A percentile compares a stretch with the other conserved stretches of the same genome.
These are phyloP conservation scores for Pherbina coryleti DNA, from an alignment of 2,888 invertebrate genomes.

Conservation along the genomic window DNA sequence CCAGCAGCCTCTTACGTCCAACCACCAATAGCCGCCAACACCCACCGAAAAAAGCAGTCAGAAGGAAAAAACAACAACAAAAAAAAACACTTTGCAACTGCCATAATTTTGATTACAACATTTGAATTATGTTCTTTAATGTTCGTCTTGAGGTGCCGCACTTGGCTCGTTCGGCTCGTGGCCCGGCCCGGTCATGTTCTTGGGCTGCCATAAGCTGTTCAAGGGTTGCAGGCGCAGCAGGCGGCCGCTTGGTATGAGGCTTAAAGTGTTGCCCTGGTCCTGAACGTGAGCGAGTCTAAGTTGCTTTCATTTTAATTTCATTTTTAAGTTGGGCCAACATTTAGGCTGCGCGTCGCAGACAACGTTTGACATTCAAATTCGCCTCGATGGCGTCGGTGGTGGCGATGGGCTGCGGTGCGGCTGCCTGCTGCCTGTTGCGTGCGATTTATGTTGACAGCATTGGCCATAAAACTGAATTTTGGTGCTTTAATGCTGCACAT, in stretches of 20 bases:
- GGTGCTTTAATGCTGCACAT: constrained; percentile 2
- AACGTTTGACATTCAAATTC: constrained; percentile 5
- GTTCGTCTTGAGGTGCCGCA: constrained; percentile 13
- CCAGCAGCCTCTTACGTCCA: not conserved
- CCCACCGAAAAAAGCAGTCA: too few relatives aligned
- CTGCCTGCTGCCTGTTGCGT: constrained; percentile 21
- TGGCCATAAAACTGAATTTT: constrained; percentile 15
- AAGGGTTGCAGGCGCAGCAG: constrained; percentile 9
- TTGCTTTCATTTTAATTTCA: constrained; percentile 1
- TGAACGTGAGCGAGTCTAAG: not conserved
- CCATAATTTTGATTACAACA: constrained; percentile 25
- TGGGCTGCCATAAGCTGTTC: too few relatives aligned
- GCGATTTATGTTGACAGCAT: constrained; percentile 1
- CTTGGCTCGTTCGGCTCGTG: not conserved
- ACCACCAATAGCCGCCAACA: too few relatives aligned
- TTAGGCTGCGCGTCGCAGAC: not conserved
- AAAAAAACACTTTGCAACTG: constrained; percentile 13
- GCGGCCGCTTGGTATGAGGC: constrained; percentile 13
- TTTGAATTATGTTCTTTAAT: constrained; percentile 24
- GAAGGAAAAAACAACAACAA: not conserved
- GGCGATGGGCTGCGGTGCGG: not conserved
- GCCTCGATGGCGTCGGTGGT: not conserved
- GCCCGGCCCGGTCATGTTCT: too few relatives aligned
- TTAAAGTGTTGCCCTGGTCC: too few relatives aligned
- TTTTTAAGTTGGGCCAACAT: constrained; percentile 5